Percentiles rank a stretch among this genome's conserved stretches.
Evolutionary conservation across 2,113 vertebrate species (phyloP).

Genomic region (Rhinichthys klamathensis): DNA sequence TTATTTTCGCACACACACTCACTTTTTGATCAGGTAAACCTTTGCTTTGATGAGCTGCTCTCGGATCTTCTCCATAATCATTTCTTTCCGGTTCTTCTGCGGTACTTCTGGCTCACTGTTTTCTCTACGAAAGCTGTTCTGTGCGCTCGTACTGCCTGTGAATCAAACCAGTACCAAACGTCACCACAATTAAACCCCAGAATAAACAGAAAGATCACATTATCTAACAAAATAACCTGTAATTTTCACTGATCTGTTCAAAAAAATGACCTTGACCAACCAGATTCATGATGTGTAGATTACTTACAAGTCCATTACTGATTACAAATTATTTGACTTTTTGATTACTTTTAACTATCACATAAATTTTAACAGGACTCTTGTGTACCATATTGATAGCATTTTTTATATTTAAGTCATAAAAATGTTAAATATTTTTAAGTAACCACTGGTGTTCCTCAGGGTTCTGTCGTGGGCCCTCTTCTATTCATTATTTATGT

Average conservation of each 20-base stretch:
- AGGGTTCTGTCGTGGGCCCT: no score
- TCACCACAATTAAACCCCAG: background rate
- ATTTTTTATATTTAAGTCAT: no score
- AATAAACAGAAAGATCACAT: background rate
- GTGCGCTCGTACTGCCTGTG: conserved; percentile 89
- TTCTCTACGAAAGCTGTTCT: conserved; percentile 87
- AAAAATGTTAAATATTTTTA: no score
- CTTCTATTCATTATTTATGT: no score
- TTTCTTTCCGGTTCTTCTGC: conserved; percentile 87
- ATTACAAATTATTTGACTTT: no score
- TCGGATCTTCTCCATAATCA: conserved; percentile 88
- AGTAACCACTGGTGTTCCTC: no score
- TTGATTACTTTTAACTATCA: no score
- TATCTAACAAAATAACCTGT: background rate
- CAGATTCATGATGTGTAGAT: no score
- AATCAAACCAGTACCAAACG: conserved; percentile 34
- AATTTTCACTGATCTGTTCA: background rate
- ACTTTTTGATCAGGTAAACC: conserved; percentile 87
- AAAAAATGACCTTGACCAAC: background rate
- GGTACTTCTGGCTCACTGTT: conserved; percentile 86
- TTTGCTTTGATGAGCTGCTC: conserved; percentile 91
- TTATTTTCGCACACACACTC: conserved; percentile 53
- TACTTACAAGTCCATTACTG: no score
- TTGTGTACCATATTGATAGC: no score
- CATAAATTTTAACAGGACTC: no score